phyloP scores from a whole-genome alignment of 2,113 vertebrate genomes.

The Notothenia rossii region DNA sequence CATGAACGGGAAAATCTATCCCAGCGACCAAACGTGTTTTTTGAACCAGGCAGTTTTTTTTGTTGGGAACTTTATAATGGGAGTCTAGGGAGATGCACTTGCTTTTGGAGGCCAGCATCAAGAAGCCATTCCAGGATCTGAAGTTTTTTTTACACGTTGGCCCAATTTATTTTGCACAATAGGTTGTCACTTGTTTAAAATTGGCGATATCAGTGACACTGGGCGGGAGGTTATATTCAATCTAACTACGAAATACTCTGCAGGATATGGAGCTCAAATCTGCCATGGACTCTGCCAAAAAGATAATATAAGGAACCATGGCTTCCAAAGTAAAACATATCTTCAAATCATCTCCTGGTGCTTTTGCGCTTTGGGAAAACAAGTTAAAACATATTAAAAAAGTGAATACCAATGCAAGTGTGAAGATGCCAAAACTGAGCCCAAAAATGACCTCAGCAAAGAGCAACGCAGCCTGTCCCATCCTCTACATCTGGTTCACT shows the following conservation, averaged over 20 bases:
- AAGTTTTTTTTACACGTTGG: too few relatives aligned
- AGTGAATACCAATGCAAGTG: constrained; percentile 29
- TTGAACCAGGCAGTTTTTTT: too few relatives aligned
- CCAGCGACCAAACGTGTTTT: too few relatives aligned
- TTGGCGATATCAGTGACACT: neutral
- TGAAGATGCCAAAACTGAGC: constrained; percentile 61
- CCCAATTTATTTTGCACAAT: too few relatives aligned
- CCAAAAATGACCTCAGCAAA: constrained; percentile 75
- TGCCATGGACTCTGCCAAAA: constrained; percentile 30
- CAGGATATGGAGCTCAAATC: constrained; percentile 41
- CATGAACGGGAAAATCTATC: too few relatives aligned
- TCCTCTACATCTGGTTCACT: constrained; percentile 85
- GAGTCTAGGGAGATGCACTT: too few relatives aligned
- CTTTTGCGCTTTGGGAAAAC: neutral
- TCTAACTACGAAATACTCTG: constrained; percentile 44
- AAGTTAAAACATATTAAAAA: neutral
- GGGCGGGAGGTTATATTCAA: constrained; percentile 21
- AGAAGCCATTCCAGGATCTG: too few relatives aligned
- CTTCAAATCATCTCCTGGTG: neutral
- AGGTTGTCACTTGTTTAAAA: too few relatives aligned
- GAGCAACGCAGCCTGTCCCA: constrained; percentile 75
- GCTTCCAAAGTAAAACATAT: too few relatives aligned
- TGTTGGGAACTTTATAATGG: too few relatives aligned
- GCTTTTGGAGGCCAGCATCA: too few relatives aligned
- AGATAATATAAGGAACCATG: neutral